phyloP scores from a whole-genome alignment of 2,113 vertebrate species.

The Hylia prasina region DNA sequence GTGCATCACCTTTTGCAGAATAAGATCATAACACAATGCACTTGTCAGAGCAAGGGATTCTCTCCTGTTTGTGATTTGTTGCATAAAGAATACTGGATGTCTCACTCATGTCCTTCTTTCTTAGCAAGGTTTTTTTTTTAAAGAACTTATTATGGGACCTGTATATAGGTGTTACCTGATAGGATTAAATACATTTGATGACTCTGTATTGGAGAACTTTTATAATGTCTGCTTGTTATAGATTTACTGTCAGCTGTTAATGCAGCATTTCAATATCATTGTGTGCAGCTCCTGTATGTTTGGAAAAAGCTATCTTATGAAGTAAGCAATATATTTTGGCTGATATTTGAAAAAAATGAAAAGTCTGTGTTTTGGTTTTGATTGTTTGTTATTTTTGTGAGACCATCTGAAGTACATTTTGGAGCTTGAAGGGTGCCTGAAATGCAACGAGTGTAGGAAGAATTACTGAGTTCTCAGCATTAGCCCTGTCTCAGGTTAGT shows the following conservation, averaged over 20 bases:
- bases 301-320: neutral
- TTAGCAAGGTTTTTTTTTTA: rapidly evolving
- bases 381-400: neutral
- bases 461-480: conserved; percentile 51
- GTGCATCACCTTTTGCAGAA: neutral
- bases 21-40: neutral
- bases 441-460: neutral
- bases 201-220: neutral
- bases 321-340: neutral
- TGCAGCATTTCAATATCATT: neutral
- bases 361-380: neutral
- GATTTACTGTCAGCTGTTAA: neutral
- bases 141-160: neutral
- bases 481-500: conserved; percentile 41
- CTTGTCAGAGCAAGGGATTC: neutral
- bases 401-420: neutral
- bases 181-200: neutral
- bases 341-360: neutral
- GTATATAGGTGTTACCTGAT: neutral
- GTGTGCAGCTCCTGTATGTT: neutral
- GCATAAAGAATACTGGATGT: neutral
- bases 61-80: neutral
- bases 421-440: conserved; percentile 25
- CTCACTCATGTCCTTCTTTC: neutral
- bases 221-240: neutral